Evolutionary conservation across 1,140 invertebrate genomes (phyloP), one percentile per base, ranked within the genome.

Genomic region (Drosophila punjabiensis): DNA sequence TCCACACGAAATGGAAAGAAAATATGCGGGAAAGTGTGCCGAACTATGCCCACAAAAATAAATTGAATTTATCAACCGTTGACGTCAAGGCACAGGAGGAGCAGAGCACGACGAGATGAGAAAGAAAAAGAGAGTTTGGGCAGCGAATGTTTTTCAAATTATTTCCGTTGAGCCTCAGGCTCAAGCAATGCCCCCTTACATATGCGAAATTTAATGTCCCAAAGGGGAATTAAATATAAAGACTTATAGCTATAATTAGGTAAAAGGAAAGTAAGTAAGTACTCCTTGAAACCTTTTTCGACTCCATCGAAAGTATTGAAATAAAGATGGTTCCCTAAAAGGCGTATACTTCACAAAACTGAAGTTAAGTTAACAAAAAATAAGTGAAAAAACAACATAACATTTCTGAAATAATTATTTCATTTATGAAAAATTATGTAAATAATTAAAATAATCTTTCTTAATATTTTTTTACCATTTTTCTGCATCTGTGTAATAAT

Each of bases 11-110:
- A 88, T 88, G 73, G 55, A 88, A 88, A 84, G 84, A 88, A 88
- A 88, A 88, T 89, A 88, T 62, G 69, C 67, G 59, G 58, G 30
- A 76, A 61, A 48, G 59, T 45, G 65, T 52, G 62, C 60, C 45
- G 71, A 86, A 67, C 76, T 80, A 81, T 77, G 78, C 65, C 52
- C 45, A 55, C 82, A 74, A 84, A 84, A 81, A 82, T 86, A 85
- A 88, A 88, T 88, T 88, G 81, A 88, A 89, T 88, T 88, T 89
- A 89, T 85, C 85, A 88, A 79, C 37, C 69, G 81, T 71, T 81
- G 81, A 81, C 69, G 66, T 70, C 37, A 55, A 30, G 59, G 55
- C 68, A 67, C 45, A 63, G 41, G 41, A 55, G 63, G n/a, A n/a
- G 18, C 18, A 39, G 32, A 18, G 18, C 28, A 18, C 56, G 13